Evolutionary conservation across 1,140 invertebrate species (phyloP).

Genomic region (Mizuhopecten yessoensis): DNA sequence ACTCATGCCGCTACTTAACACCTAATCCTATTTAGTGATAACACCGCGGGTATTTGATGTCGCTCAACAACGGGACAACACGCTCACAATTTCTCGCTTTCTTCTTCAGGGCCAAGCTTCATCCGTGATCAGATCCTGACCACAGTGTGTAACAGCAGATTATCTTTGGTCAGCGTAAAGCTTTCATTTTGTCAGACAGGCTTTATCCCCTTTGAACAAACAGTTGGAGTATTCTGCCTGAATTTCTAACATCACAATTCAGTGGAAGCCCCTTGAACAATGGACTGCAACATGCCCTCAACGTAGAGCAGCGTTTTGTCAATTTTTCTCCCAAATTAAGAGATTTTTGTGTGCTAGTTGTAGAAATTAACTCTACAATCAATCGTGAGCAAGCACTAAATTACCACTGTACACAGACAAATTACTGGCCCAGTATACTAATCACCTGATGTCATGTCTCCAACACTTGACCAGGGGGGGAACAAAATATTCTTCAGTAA

Average conservation of each 20-base stretch:
- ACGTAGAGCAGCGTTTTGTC: background rate
- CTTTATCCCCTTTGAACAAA: conserved; percentile 5
- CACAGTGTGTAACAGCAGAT: background rate
- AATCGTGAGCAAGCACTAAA: background rate
- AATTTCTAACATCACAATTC: background rate
- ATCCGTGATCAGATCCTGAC: background rate
- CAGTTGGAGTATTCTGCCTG: background rate
- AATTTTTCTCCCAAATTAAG: background rate
- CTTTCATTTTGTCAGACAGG: background rate
- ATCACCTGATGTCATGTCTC: background rate
- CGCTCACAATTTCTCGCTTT: background rate
- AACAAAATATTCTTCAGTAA: no score
- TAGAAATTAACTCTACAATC: background rate
- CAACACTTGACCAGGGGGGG: no score
- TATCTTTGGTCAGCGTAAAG: background rate
- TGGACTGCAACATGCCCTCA: background rate
- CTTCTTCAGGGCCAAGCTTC: background rate
- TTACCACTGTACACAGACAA: background rate
- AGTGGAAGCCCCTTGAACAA: background rate
- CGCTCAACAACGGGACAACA: background rate
- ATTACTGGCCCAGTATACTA: background rate
- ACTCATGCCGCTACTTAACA: conserved; percentile 37
- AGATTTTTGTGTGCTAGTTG: background rate
- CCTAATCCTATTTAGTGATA: conserved; percentile 21
- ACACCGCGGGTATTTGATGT: background rate